Base-by-base conservation (phyloP, 2,113 vertebrate species). In the Tursiops truncatus region DNA sequence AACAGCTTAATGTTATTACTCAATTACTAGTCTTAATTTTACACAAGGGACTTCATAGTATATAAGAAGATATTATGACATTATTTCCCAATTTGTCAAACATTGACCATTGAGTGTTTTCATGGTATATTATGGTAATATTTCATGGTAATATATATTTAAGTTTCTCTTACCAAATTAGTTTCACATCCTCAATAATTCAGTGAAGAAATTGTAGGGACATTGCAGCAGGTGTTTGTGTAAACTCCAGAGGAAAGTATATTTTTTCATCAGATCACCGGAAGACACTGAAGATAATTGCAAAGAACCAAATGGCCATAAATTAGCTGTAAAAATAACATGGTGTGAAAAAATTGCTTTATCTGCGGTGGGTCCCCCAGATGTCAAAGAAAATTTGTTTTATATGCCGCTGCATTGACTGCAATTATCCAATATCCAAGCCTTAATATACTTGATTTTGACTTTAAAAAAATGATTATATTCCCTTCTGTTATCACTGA, bases 261-360 rank as follows among this genome's bases (percentile, higher is more conserved):
- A 0, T 63, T 79, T 94, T 95, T 91, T 77, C 65, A 25, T 74
- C 58, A 91, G 50, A 58, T 47, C 83, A 94, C 36, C 88, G 50
- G 56, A 96, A 94, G 15, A 53, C 1, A 83, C 2, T 33, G 62
- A 1, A 95, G 9, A 7, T 71, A 95, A 56, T 50, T 95, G 14
- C 79, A 89, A 93, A 91, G 65, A 74, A 79, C 0, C 0, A 92
- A 36, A 63, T 74, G 1, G 11, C 62, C 44, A 88, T 25, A 95
- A 96, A 87, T 82, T 1, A 91, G 53, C 53, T 92, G 77, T 80
- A 36, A 95, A 88, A 96, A 92, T 84, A 60, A 38, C 14, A 92
- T 94, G 74, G 56, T 60, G n/a, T 26, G 12, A 80, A 96, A 97
- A 90, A 96, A 63, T n/a, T 71, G 60, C 33, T 33, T 74, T 89